Base-by-base conservation (phyloP, 2,888 invertebrate species). In the Microchrysa polita region DNA sequence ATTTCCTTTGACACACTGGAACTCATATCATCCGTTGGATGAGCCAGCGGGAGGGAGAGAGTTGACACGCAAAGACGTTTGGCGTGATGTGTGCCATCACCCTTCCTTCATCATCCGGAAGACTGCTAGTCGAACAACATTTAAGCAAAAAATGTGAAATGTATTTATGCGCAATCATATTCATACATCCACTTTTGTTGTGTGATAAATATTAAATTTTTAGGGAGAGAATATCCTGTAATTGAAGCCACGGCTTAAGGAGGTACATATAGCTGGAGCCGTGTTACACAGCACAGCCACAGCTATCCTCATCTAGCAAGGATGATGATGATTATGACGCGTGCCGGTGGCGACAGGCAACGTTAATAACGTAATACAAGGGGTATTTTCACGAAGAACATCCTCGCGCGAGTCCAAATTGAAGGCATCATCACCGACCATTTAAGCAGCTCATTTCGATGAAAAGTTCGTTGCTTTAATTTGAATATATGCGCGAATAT, bases 141-240 rank as follows among this genome's bases (percentile, higher is more conserved):
- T 65, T 48, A 65, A 22, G 65, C 48, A 48, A 22, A 44, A 65
- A 44, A 65, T 65, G 44, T 22, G 44, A 65, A 34, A 34, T 34
- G 27, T 65, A 65, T 65, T 44, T 65, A 22, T 48, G 22, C 20
- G 65, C 12, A 65, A 65, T 48, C 65, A 48, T 65, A 48, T 65
- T 65, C 65, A 65, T 65, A 48, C 65, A 65, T 44, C 22, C 23
- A 48, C 65, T 48, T 65, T 27, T 34, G 27, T 44, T 65, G 14
- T 65, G 42, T 23, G 44, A 65, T 65, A 65, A 65, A 65, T 65
- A 48, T 65, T 48, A 65, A 65, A 48, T 44, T 65, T 65, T 65
- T 65, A 65, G 44, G 65, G 22, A n/a, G 23, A 48, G 18, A 65
- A 23, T 7, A 44, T 48, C 48, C 14, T 22, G 65, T 42, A 65